phyloP scores from a whole-genome alignment of 2,888 invertebrate genomes.

The Lottia gigantea region DNA sequence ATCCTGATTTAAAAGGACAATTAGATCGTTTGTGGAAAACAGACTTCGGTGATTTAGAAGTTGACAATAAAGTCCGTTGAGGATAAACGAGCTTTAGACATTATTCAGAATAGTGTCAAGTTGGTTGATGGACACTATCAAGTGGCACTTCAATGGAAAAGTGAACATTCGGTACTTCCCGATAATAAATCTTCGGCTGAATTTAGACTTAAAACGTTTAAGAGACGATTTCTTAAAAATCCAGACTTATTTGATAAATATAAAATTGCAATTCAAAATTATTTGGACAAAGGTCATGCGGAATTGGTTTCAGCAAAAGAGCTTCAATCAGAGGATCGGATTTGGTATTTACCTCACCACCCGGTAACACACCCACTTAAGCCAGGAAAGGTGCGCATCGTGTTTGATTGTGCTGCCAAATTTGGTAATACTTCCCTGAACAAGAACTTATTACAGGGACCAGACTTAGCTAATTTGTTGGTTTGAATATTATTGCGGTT shows the following conservation, averaged over 20 bases:
- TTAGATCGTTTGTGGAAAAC: constrained; percentile 1
- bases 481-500: not conserved
- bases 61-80: not conserved
- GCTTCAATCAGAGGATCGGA: not conserved
- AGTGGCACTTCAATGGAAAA: constrained; percentile 3
- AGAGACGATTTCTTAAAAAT: constrained; percentile 6
- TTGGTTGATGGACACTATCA: not conserved
- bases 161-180: not conserved
- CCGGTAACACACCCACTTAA: constrained; percentile 1
- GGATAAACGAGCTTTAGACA: not conserved
- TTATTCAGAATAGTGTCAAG: not conserved
- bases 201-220: not conserved
- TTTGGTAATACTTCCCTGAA: not conserved
- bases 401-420: not conserved
- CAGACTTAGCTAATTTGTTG: not conserved
- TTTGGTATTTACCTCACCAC: constrained; percentile 9
- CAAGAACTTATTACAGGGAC: not conserved
- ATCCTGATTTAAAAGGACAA: not conserved
- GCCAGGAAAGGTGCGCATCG: not conserved
- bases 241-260: constrained; percentile 18
- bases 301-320: not conserved
- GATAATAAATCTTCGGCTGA: not conserved
- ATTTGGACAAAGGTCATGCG: constrained; percentile 12
- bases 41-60: constrained; percentile 6
- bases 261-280: constrained; percentile 14